Base-by-base conservation (phyloP, 2,888 invertebrate species). In the Pachymerium ferrugineum region DNA sequence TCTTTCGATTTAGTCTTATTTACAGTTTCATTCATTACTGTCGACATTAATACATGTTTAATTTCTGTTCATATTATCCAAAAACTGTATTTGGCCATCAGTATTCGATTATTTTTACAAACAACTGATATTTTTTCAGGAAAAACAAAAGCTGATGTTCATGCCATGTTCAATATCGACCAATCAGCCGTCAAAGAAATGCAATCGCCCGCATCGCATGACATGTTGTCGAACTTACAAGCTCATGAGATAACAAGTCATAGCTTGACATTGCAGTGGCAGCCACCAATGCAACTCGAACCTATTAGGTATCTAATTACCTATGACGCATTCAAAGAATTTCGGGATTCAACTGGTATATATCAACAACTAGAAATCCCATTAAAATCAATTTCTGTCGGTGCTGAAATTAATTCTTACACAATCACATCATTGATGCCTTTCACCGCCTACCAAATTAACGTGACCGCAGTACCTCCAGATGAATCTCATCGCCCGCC, bases 381-480 rank as follows among this genome's bases (percentile, higher is more conserved):
- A 71, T 89, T 90, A 2, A 87, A 88, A 78, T 87, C 88, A 42
- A 89, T 78, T 31, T 76, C 76, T n/a, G 77, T 78, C 10, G 90
- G 90, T 78, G 89, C 90, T 38, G 88, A 88, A 74, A 86, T 87
- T 14, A 88, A 88, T 73, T 87, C 89, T 5, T 88, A 90, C 79
- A 91, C 91, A 0, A 92, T 95, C 77, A 90, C 93, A 80, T 93
- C 94, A 81, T 84, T 96, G 72, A 92, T 93, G 71, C 95, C 95
- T 0, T 96, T 95, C 81, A 96, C 95, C 14, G 95, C 94, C 0
- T 96, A 96, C 81, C 93, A 90, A 81, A 94, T 96, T 0, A 96
- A 96, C 81, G 93, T 94, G 14, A 94, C 81, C 14, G 94, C 93
- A 72, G 89, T 94, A 77, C 94, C 94, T 1, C 88, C 89, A 71